Evolutionary conservation across 2,113 vertebrate species (phyloP), one percentile per base, ranked within the genome.

Genomic region (Syrmaticus mikado): DNA sequence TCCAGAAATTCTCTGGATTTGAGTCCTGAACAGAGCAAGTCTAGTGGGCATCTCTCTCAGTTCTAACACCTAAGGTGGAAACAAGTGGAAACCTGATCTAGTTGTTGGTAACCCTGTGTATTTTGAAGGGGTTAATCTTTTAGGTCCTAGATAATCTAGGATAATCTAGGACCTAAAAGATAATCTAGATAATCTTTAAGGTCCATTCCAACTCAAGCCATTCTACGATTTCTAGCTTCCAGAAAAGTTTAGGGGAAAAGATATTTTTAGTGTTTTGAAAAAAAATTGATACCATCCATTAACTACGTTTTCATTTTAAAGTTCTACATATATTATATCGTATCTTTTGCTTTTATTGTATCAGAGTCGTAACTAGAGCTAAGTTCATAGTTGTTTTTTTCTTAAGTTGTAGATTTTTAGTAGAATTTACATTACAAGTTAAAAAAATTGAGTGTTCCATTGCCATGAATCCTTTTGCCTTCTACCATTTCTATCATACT

Each of bases 381-480:
- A 62, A 38, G 17, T 40, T 58, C 5, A 27, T 24, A 43, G 2
- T 2, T 28, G 19, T 46, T 3, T 71, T 24, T 32, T 55, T 38
- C 58, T 68, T 34, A 58, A 43, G 8, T 45, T 61, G 10, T 4
- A 68, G 7, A 19, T 84, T 65, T 71, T 41, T 92, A 38, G 22
- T 7, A 66, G 13, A 90, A 81, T 84, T 64, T 52, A 55, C 11
- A 22, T 45, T 57, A 57, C 2, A 8, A 38, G 4, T 43, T 17
- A 87, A 78, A 25, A 28, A 88, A 88, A 81, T 87, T 55, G 3
- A 74, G 70, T 30, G 6, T 2, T 66, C 18, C 8, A 4, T 13
- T 48, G 13, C 5, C 0, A 0, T n/a, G 3, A 30, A 30, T 32
- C 3, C n/a, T 74, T 52, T 64, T 75, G 16, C 3, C 5, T 83